These are phyloP conservation scores for Chelon labrosus DNA, from an alignment of 2,797 vertebrate genomes.

Conservation along the genomic window DNA sequence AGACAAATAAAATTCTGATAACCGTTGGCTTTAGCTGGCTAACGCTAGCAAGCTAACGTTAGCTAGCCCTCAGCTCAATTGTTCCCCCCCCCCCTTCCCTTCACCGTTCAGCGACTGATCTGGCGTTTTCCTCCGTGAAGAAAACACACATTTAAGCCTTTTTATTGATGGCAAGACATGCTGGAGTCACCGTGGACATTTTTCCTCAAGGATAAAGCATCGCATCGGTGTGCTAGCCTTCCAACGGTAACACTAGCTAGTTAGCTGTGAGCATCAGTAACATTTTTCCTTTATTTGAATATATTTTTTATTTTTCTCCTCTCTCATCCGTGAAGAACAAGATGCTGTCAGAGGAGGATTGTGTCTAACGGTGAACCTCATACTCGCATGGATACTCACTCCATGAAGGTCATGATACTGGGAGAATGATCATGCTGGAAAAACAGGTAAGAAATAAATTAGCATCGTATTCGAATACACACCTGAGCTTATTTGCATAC, in stretches of 20 bases:
- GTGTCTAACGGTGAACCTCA: slow-evolving; percentile 48
- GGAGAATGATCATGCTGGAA: slow-evolving; percentile 87
- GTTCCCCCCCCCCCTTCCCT: not conserved
- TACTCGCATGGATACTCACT: slow-evolving; percentile 63
- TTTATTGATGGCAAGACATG: slow-evolving; percentile 43
- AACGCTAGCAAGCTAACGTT: slow-evolving; percentile 66
- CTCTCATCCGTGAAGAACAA: slow-evolving; percentile 33
- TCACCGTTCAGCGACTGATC: not conserved
- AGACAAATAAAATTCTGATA: slow-evolving; percentile 60
- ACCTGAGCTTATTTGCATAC: slow-evolving; percentile 64
- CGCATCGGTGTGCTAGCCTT: slow-evolving; percentile 25
- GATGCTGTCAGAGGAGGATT: slow-evolving; percentile 63
- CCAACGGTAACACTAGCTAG: slow-evolving; percentile 16
- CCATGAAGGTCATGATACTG: slow-evolving; percentile 81
- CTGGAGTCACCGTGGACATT: slow-evolving; percentile 49
- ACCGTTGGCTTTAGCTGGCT: slow-evolving; percentile 56
- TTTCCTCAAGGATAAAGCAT: slow-evolving; percentile 49
- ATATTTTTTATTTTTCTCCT: slow-evolving; percentile 7
- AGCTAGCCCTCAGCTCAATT: slow-evolving; percentile 25
- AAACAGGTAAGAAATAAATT: slow-evolving; percentile 75
- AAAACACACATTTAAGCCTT: slow-evolving; percentile 14
- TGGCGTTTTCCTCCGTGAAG: slow-evolving; percentile 13
- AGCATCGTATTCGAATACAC: slow-evolving; percentile 14
- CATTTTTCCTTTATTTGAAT: not conserved
- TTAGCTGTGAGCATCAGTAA: slow-evolving; percentile 29